These are phyloP conservation scores for Ariolimax columbianus DNA, from an alignment of 2,888 invertebrate species.

Conservation along the genomic window DNA sequence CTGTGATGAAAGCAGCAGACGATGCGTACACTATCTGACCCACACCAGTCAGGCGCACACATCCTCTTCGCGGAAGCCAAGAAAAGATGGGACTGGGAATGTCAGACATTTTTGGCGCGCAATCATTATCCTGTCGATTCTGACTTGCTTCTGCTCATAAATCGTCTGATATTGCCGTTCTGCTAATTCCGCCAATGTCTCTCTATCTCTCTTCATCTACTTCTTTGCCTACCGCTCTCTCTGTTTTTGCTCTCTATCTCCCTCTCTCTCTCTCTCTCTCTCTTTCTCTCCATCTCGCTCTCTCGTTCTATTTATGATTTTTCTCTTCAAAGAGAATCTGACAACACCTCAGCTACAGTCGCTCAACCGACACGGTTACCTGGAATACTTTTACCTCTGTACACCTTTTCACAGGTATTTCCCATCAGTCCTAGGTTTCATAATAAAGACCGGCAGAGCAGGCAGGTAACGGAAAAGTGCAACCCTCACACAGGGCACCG, in stretches of 20 bases:
- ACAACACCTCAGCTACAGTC: slow-evolving; percentile 14
- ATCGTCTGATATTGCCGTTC: slow-evolving; percentile 27
- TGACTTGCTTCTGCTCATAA: slow-evolving; percentile 8
- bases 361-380: slow-evolving; percentile 8
- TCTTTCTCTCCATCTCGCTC: not conserved
- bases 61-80: not conserved
- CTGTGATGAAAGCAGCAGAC: not conserved
- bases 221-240: not conserved
- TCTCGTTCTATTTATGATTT: not conserved
- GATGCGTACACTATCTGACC: slow-evolving; percentile 15
- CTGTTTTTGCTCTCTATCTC: not conserved
- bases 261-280: not conserved
- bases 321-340: not conserved
- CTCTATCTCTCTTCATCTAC: not conserved
- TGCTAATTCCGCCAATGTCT: no score
- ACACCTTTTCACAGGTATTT: not conserved
- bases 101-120: slow-evolving; percentile 1
- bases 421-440: not conserved
- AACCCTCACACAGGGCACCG: not conserved
- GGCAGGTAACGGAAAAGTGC: not conserved
- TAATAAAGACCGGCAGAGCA: not conserved
- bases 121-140: slow-evolving; percentile 2
- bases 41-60: not conserved
- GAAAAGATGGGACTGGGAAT: not conserved
- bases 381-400: not conserved